These are phyloP conservation scores for Bergia puertoricense DNA, from an alignment of 92 coral and sea anemone species.

Conservation along the genomic window DNA sequence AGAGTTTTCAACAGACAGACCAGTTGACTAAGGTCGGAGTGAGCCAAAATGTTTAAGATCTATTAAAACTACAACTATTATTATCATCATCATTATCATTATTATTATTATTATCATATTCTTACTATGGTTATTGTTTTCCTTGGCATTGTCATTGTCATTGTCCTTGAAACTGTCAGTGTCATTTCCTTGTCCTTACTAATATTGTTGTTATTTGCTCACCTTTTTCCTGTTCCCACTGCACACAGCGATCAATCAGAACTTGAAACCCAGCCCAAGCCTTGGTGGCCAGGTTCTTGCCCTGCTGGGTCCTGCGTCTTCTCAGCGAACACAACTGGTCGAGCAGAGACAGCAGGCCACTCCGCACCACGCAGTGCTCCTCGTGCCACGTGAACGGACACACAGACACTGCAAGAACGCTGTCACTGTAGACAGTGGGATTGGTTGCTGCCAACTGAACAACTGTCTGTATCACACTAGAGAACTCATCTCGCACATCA, in stretches of 20 bases:
- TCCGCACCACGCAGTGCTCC: conserved; percentile 88
- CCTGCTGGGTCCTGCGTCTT: conserved; percentile 51
- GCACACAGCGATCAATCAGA: conserved; percentile 82
- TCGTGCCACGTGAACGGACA: conserved; percentile 93
- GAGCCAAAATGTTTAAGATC: too few relatives aligned
- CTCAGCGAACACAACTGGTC: conserved; percentile 82
- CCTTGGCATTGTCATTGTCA: not conserved
- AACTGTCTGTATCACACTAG: conserved; percentile 77
- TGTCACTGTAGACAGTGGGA: conserved; percentile 75
- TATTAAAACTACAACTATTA: not conserved
- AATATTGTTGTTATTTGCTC: not conserved
- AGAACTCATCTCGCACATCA: conserved; percentile 89
- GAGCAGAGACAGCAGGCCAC: conserved; percentile 80
- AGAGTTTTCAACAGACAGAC: not conserved
- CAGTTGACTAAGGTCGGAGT: too few relatives aligned
- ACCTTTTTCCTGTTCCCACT: conserved; percentile 97
- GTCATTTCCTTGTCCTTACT: too few relatives aligned
- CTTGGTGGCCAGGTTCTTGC: conserved; percentile 68
- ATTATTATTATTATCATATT: too few relatives aligned
- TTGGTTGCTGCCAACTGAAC: conserved; percentile 73
- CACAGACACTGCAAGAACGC: conserved; percentile 70
- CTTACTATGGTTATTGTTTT: too few relatives aligned
- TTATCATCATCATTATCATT: too few relatives aligned
- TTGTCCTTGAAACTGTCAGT: not conserved
- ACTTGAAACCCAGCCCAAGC: conserved; percentile 95